Percentiles rank a stretch among this genome's conserved stretches.
Conservation (phyloP, 2,888 invertebrate genomes). For the Campopleginae sp. region DNA sequence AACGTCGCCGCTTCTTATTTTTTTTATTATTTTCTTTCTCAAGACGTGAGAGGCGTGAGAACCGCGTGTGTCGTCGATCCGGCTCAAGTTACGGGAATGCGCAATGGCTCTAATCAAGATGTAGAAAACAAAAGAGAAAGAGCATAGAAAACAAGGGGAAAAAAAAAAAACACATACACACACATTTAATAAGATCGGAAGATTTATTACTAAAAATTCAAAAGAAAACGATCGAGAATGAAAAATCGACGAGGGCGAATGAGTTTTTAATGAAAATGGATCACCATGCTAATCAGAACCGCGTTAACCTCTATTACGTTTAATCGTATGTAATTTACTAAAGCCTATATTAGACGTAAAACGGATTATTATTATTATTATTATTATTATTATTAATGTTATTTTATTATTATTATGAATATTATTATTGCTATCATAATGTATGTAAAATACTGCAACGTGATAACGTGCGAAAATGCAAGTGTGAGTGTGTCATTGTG, state of each 20-base stretch:
- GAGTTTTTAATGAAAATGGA: slow-evolving; percentile 76
- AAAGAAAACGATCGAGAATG: slow-evolving; percentile 24
- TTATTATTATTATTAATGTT: slow-evolving; percentile 58
- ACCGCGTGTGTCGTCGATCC: slow-evolving; percentile 65
- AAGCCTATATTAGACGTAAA: slow-evolving; percentile 77
- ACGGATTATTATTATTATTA: slow-evolving; percentile 70
- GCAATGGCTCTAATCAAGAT: slow-evolving; percentile 75
- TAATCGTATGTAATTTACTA: slow-evolving; percentile 83
- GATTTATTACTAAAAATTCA: slow-evolving; percentile 49
- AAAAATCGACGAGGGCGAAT: slow-evolving; percentile 59
- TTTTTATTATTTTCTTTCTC: slow-evolving; percentile 28
- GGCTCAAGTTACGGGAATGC: slow-evolving; percentile 75
- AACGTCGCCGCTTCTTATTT: background rate
- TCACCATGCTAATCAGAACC: slow-evolving; percentile 84
- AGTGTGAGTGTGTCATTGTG: slow-evolving; percentile 59
- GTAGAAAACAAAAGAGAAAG: slow-evolving; percentile 46
- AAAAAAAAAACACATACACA: slow-evolving; percentile 26
- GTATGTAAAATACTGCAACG: slow-evolving; percentile 67
- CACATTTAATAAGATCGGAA: slow-evolving; percentile 35
- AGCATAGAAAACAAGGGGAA: slow-evolving; percentile 40
- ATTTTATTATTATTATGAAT: slow-evolving; percentile 33
- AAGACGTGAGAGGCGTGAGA: slow-evolving; percentile 69
- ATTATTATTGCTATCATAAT: slow-evolving; percentile 53
- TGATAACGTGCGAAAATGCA: slow-evolving; percentile 63
- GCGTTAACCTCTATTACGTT: slow-evolving; percentile 84